Conservation (phyloP, 1,140 invertebrate genomes). For the Calephelis nemesis region DNA sequence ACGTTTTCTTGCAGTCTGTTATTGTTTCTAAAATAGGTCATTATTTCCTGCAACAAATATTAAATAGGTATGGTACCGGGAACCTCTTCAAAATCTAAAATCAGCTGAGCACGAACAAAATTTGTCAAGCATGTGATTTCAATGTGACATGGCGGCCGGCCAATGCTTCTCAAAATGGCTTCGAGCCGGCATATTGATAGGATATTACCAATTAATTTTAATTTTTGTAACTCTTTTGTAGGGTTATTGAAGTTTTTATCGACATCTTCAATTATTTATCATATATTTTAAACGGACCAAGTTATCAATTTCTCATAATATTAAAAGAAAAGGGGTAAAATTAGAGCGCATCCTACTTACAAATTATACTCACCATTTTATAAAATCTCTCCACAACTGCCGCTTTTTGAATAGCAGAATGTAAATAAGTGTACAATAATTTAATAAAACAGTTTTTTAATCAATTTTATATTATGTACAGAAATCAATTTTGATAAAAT, state of each 20-base stretch:
- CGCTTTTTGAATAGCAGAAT: conserved; percentile 18
- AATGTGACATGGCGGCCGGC: conserved; percentile 67
- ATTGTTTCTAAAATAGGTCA: too few relatives aligned
- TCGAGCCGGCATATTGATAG: conserved; percentile 44
- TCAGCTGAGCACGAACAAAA: conserved; percentile 1
- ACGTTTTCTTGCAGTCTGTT: too few relatives aligned
- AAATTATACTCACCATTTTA: conserved; percentile 36
- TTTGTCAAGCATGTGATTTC: conserved; percentile 51
- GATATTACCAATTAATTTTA: neutral
- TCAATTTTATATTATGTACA: neutral
- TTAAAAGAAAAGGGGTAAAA: too few relatives aligned
- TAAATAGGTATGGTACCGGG: neutral
- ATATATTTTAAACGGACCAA: too few relatives aligned
- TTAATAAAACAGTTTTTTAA: too few relatives aligned
- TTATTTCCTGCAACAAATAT: neutral
- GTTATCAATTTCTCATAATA: too few relatives aligned
- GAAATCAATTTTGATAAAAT: conserved; percentile 54
- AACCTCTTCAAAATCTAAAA: neutral
- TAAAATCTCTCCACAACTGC: conserved; percentile 40
- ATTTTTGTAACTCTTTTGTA: too few relatives aligned
- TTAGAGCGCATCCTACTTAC: too few relatives aligned
- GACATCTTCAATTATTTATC: too few relatives aligned
- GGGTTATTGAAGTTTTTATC: too few relatives aligned
- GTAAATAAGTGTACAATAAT: neutral
- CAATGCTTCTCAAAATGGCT: conserved; percentile 66